These are phyloP conservation scores for Ornithorhynchus anatinus DNA, from an alignment of 2,113 vertebrate species.

Conservation along the genomic window DNA sequence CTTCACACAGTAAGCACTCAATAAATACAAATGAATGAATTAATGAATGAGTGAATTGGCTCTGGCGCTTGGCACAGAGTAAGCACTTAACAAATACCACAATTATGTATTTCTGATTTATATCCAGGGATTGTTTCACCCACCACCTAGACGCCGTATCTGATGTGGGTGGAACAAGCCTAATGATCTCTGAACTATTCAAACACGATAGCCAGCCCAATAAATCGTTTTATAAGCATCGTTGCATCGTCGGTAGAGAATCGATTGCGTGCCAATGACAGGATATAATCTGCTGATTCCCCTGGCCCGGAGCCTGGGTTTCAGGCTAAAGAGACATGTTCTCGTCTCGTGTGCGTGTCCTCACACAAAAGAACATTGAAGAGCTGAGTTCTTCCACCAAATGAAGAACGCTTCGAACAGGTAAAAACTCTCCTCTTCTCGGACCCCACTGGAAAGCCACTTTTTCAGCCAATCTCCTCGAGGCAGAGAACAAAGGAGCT, in stretches of 20 bases:
- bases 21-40: no score
- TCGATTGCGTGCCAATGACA: neutral
- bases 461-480: constrained; percentile 22
- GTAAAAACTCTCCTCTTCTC: constrained; percentile 39
- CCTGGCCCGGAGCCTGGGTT: neutral
- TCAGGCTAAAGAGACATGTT: constrained; percentile 4
- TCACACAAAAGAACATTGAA: constrained; percentile 22
- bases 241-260: no score
- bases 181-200: neutral
- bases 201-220: neutral
- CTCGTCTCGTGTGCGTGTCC: neutral
- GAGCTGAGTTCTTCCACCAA: constrained; percentile 12
- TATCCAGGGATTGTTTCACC: no score
- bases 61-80: no score
- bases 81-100: no score
- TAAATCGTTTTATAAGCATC: no score
- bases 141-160: no score
- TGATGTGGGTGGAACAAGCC: neutral
- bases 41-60: no score
- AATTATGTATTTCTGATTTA: no score
- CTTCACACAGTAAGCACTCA: no score
- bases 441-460: constrained; percentile 24
- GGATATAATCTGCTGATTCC: neutral
- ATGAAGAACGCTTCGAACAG: constrained; percentile 14
- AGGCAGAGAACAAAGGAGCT: constrained; percentile 29